Evolutionary conservation across 2,888 invertebrate species (phyloP).

Genomic region (Blastobasis lacticolella): DNA sequence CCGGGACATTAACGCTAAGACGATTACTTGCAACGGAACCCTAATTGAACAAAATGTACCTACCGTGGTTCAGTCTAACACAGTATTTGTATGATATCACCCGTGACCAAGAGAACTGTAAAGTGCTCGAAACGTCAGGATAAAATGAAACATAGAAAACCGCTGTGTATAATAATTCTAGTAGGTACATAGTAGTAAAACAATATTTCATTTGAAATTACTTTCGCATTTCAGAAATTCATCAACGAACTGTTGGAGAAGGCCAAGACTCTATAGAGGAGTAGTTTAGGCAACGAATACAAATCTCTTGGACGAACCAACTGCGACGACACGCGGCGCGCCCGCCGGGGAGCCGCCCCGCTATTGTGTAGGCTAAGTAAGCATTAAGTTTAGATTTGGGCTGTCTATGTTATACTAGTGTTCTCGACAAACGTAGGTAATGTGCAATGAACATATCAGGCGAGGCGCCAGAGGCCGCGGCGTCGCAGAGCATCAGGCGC

Average conservation of each 20-base stretch:
- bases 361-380: background rate
- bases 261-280: slow-evolving; percentile 86
- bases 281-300: slow-evolving; percentile 21
- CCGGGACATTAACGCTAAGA: too few relatives aligned
- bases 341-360: background rate
- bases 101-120: too few relatives aligned
- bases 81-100: too few relatives aligned
- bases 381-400: too few relatives aligned
- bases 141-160: too few relatives aligned
- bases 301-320: slow-evolving; percentile 23
- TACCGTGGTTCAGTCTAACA: too few relatives aligned
- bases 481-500: background rate
- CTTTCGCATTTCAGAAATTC: slow-evolving; percentile 83
- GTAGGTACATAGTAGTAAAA: too few relatives aligned
- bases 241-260: slow-evolving; percentile 91
- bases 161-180: too few relatives aligned
- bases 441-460: background rate
- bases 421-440: background rate
- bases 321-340: background rate
- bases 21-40: too few relatives aligned
- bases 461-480: background rate
- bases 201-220: background rate
- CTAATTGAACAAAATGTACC: too few relatives aligned
- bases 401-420: too few relatives aligned
- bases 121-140: too few relatives aligned